Conservation (phyloP, 2,113 vertebrate genomes). For the Pantherophis guttatus region DNA sequence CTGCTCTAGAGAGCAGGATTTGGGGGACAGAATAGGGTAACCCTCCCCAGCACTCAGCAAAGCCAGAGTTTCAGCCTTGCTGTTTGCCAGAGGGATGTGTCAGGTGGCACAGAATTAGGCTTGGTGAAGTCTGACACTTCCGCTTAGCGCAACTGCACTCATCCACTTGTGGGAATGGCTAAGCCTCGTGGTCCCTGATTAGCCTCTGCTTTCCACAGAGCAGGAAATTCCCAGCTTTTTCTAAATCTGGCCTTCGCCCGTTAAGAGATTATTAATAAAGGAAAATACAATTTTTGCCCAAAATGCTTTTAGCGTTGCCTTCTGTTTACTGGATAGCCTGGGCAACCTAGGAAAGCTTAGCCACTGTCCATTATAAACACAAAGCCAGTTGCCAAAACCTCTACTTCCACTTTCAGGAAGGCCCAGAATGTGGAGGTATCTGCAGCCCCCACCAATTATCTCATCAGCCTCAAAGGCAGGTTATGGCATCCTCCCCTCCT, state of each 20-base stretch:
- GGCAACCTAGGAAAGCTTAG: neutral
- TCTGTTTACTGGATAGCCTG: neutral
- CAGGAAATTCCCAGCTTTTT: neutral
- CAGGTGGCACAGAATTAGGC: slow-evolving; percentile 76
- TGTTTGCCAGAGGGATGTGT: slow-evolving; percentile 60
- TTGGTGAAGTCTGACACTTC: slow-evolving; percentile 10
- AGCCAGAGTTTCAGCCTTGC: slow-evolving; percentile 67
- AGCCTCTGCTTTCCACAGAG: neutral
- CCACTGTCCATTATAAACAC: neutral
- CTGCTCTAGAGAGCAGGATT: neutral
- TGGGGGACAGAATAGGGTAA: neutral
- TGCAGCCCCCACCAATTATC: neutral
- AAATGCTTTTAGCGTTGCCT: neutral
- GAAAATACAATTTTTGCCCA: neutral
- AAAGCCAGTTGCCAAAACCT: neutral
- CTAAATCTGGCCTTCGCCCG: neutral
- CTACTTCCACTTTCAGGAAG: neutral
- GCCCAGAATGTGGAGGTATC: neutral
- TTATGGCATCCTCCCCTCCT: no score
- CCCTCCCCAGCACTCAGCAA: neutral
- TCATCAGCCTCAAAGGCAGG: neutral
- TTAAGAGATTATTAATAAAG: neutral
- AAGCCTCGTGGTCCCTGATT: no score
- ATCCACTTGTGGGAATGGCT: neutral
- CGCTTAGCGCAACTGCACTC: neutral